These are phyloP conservation scores for Amorpha juglandis DNA, from an alignment of 2,888 invertebrate species.

Conservation along the genomic window DNA sequence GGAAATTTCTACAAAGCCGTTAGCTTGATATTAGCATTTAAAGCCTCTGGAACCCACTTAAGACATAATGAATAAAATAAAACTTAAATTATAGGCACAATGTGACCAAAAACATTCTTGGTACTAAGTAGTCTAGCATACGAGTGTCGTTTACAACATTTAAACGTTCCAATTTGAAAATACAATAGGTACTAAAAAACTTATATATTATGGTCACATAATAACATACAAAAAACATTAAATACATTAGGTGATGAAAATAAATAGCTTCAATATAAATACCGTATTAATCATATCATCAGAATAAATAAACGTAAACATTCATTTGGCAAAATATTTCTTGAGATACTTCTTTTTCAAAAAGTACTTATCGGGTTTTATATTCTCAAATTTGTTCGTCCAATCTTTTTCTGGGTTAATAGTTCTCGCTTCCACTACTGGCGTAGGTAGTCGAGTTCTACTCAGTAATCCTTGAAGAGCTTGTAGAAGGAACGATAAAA, in stretches of 20 bases:
- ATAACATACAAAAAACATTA: too few relatives aligned
- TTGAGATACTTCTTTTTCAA: conserved; percentile 61
- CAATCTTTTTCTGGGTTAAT: conserved; percentile 58
- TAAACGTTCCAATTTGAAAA: too few relatives aligned
- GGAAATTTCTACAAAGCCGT: neutral
- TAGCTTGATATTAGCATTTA: neutral
- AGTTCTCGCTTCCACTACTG: conserved; percentile 67
- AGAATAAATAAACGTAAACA: too few relatives aligned
- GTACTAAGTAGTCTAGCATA: too few relatives aligned
- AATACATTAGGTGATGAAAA: too few relatives aligned
- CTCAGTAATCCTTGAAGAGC: conserved; percentile 72
- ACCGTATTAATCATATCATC: too few relatives aligned
- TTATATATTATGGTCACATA: too few relatives aligned
- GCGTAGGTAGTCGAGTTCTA: conserved; percentile 68
- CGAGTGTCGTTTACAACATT: neutral
- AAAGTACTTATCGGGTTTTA: conserved; percentile 53
- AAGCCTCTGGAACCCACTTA: neutral
- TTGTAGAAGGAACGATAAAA: conserved; percentile 76
- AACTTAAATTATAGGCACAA: neutral
- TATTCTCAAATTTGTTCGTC: conserved; percentile 59
- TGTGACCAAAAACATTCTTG: too few relatives aligned
- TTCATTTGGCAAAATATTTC: conserved; percentile 51
- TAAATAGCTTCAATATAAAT: too few relatives aligned
- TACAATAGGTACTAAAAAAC: too few relatives aligned
- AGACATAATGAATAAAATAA: neutral